Evolutionary conservation across 2,113 vertebrate species (phyloP), one percentile per base, ranked within the genome.

Genomic region (Ginglymostoma cirratum): DNA sequence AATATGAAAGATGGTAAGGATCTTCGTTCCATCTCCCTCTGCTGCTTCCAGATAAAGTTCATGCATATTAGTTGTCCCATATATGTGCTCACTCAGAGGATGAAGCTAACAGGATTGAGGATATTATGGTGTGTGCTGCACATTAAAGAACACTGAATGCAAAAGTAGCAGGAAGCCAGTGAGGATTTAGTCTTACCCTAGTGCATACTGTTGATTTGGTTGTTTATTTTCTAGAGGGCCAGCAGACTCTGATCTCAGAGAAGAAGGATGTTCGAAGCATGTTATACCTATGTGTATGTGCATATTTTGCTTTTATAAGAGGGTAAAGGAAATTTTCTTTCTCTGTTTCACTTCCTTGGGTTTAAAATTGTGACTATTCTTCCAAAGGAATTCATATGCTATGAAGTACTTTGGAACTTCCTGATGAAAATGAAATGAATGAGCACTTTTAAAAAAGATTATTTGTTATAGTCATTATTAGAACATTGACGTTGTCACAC

Each of bases 381-480:
- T 65, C 4, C 2, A 90, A 90, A 30, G 27, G 19, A 92, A 92
- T 38, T 65, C 34, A 92, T 92, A 34, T 55, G 55, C 30, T 92
- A 14, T 92, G 27, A 65, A 65, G 87, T 7, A 52, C 30, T 65
- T 92, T 65, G 87, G 87, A 34, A 92, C 87, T 65, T 21, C 55
- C 55, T 92, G 87, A 92, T 61, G 55, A 55, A 19, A 90, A 90
- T 21, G 45, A 55, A 92, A 92, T 55, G 30, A 34, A 61, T 34
- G n/a, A n/a, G 55, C 15, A 5, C 48, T 65, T 5, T 92, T n/a
- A 65, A 65, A 21, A 65, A 61, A 65, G 19, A 15, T 92, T 55
- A 61, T 92, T 92, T 92, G n/a, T 92, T 92, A n/a, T 2, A 92
- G 55, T 65, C 55, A 65, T 92, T 52, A 92, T 65, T 92, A 15